Evolutionary conservation across 2,113 vertebrate species (phyloP).

Genomic region (Odobenus rosmarus): DNA sequence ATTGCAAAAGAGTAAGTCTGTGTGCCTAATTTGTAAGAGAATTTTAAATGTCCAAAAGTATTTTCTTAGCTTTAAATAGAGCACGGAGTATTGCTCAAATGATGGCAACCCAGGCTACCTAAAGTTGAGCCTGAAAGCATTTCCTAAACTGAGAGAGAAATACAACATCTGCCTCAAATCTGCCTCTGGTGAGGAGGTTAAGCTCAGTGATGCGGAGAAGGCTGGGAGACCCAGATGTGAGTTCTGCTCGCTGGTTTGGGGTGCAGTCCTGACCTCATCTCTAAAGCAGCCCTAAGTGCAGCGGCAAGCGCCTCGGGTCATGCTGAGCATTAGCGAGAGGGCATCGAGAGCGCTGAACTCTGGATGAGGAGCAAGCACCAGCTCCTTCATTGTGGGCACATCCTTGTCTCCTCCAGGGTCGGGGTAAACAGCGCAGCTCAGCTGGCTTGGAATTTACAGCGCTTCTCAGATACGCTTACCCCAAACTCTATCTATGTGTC

Average conservation of each 20-base stretch:
- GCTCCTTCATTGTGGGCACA: too few species aligned
- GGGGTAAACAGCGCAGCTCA: rapidly evolving
- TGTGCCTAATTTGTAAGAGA: not conserved
- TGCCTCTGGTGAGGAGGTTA: not conserved
- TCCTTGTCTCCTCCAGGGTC: not conserved
- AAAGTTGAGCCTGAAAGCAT: not conserved
- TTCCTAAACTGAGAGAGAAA: rapidly evolving
- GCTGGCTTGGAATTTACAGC: not conserved
- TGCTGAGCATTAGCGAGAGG: not conserved
- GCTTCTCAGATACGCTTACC: too few species aligned
- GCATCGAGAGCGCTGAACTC: rapidly evolving
- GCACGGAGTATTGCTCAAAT: not conserved
- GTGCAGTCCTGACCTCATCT: rapidly evolving
- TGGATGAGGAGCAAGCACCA: rapidly evolving
- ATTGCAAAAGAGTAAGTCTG: not conserved
- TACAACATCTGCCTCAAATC: not conserved
- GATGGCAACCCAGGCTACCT: too few species aligned
- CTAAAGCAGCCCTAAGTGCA: not conserved
- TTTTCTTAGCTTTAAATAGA: not conserved
- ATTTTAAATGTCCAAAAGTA: not conserved
- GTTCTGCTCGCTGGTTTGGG: not conserved
- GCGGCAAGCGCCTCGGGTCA: rapidly evolving
- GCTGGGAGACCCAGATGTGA: not conserved
- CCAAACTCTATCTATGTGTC: too few species aligned
- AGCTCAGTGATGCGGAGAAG: not conserved